A percentile compares a stretch with the other conserved stretches of the same genome.
Conservation (phyloP, 30 jellyfish, hydroid and myxozoan species). For the Haliclystus octoradiatus region DNA sequence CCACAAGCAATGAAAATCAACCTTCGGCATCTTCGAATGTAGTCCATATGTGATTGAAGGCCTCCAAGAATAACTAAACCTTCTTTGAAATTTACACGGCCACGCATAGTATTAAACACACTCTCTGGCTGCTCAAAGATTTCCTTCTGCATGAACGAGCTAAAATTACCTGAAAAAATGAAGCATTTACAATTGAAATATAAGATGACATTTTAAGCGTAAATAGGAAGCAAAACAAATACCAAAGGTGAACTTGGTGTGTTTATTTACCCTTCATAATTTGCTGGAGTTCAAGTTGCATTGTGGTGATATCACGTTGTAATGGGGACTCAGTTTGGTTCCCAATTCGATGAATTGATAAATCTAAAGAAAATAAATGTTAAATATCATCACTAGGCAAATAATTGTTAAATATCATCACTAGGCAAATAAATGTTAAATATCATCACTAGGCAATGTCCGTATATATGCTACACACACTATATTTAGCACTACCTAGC, state of each 20-base stretch:
- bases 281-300: constrained; percentile 91
- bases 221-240: background rate
- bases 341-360: constrained; percentile 60
- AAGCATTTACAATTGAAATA: background rate
- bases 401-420: background rate
- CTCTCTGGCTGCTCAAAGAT: constrained; percentile 99
- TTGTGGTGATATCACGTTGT: constrained; percentile 66
- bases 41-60: constrained; percentile 85
- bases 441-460: too few relatives aligned
- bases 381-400: too few relatives aligned
- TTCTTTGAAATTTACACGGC: constrained; percentile 83
- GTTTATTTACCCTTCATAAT: constrained; percentile 71
- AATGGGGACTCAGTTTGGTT: constrained; percentile 46
- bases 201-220: background rate
- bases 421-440: background rate
- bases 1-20: constrained; percentile 99
- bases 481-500: too few relatives aligned
- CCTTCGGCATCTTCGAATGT: constrained; percentile 85
- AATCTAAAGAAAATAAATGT: constrained; percentile 19
- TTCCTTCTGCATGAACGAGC: constrained; percentile 97
- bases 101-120: constrained; percentile 89
- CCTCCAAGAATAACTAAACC: constrained; percentile 86
- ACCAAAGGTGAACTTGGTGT: too few relatives aligned
- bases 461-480: too few relatives aligned
- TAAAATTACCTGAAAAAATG: constrained; percentile 52